Evolutionary conservation across 2,113 vertebrate genomes (phyloP).

Genomic region (Zosterops pallidus): DNA sequence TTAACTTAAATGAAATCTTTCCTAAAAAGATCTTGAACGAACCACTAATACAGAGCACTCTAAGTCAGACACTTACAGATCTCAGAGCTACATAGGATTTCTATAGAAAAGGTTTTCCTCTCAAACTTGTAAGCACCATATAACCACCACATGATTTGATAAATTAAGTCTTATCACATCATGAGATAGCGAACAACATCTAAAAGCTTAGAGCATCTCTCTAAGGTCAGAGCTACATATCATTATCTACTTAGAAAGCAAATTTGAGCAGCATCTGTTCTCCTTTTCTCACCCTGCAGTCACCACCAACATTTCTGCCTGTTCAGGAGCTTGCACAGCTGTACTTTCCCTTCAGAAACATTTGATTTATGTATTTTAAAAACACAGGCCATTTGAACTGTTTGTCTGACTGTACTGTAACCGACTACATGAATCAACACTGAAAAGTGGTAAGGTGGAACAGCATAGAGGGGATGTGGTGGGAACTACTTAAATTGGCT

Average conservation of each 20-base stretch:
- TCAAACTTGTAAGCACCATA: neutral
- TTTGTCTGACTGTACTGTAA: neutral
- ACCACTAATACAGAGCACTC: neutral
- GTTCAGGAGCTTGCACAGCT: neutral
- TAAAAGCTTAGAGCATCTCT: neutral
- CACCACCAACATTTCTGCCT: neutral
- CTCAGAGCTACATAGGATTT: neutral
- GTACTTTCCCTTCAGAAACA: neutral
- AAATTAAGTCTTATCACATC: neutral
- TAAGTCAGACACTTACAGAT: neutral
- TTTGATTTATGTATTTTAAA: neutral
- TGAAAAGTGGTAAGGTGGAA: neutral
- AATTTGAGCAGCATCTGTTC: neutral
- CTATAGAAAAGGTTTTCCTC: neutral
- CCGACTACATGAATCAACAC: neutral
- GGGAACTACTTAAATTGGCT: constrained; percentile 1
- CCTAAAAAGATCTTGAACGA: neutral
- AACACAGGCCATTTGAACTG: neutral
- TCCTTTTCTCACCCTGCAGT: neutral
- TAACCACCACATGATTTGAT: neutral
- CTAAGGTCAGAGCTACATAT: neutral
- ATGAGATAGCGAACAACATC: neutral
- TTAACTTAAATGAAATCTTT: neutral
- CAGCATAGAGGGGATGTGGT: constrained; percentile 19
- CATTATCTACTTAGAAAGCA: neutral